Percentiles rank a stretch among this genome's conserved stretches.
Evolutionary conservation across 2,797 vertebrate genomes (phyloP).

Genomic region (Chaetophractus vellerosus): DNA sequence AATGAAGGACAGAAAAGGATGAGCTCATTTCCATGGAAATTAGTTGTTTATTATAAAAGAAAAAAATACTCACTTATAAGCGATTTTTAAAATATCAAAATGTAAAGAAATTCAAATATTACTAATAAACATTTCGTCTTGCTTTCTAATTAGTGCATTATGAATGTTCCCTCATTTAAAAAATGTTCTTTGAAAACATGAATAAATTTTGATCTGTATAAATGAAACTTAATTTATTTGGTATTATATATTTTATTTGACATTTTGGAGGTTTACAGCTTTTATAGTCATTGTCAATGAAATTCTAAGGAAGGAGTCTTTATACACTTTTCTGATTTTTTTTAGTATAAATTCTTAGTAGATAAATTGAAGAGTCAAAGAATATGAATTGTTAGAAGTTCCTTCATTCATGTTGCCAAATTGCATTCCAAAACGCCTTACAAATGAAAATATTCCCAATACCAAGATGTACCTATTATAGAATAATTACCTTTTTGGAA

Average conservation of each 20-base stretch:
- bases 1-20: neutral
- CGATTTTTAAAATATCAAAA: neutral
- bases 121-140: neutral
- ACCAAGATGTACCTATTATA: neutral
- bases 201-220: neutral
- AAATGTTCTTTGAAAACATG: neutral
- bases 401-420: neutral
- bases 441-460: neutral
- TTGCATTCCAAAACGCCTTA: neutral
- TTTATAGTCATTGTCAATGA: neutral
- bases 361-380: neutral
- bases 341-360: neutral
- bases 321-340: neutral
- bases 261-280: neutral
- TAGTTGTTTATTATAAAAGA: too few species aligned
- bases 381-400: neutral
- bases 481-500: neutral
- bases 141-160: neutral
- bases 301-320: neutral
- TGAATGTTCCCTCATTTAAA: neutral
- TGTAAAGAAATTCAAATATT: neutral
- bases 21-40: neutral
- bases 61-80: too few species aligned
- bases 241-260: neutral
- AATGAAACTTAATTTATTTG: neutral